phyloP scores from a whole-genome alignment of 2,797 vertebrate genomes.

The Gallinago solitaria region DNA sequence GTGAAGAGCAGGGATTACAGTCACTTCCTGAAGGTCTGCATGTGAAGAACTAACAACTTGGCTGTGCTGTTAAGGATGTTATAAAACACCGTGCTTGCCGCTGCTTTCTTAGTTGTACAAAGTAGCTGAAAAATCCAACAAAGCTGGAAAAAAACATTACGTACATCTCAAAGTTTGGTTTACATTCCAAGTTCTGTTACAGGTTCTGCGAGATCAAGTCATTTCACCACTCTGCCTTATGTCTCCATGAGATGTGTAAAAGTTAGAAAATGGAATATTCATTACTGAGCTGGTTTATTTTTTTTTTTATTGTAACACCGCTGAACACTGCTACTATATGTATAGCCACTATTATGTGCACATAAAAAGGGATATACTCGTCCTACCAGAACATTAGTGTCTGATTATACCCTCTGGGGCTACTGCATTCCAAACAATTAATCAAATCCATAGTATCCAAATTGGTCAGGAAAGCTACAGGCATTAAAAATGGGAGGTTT shows the following conservation, averaged over 20 bases:
- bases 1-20: neutral
- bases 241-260: neutral
- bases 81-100: neutral
- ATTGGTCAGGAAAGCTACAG: slow-evolving; percentile 35
- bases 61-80: neutral
- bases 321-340: neutral
- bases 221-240: neutral
- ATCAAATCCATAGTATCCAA: slow-evolving; percentile 45
- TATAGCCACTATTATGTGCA: neutral
- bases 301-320: neutral
- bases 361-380: neutral
- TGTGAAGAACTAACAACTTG: neutral
- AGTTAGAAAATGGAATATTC: neutral
- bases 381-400: neutral
- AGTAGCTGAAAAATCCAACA: neutral
- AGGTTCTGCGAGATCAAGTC: neutral
- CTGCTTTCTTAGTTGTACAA: neutral
- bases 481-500: slow-evolving; percentile 43
- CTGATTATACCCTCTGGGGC: neutral
- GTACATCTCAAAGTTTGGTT: neutral
- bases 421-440: slow-evolving; percentile 49
- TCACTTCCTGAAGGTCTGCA: neutral
- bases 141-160: neutral
- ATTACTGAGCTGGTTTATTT: neutral
- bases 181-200: neutral